A percentile compares a stretch with the other conserved stretches of the same genome.
phyloP scores from a whole-genome alignment of 2,888 invertebrate species.

The Eupithecia exiguata region DNA sequence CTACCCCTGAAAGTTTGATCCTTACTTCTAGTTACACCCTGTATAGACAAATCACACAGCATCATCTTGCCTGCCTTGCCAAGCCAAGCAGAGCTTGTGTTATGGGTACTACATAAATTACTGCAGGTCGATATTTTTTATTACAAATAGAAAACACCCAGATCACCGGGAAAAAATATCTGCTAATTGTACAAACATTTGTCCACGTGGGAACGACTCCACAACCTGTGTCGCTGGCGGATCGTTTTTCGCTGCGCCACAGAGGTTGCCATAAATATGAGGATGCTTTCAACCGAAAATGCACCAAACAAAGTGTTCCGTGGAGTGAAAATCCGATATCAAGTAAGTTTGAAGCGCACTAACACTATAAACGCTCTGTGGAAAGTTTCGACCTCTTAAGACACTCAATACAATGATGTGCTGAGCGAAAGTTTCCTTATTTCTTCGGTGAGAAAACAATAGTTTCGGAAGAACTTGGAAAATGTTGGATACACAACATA shows the following conservation, averaged over 20 bases:
- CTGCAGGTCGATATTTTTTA: no score
- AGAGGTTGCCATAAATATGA: neutral
- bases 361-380: neutral
- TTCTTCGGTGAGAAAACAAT: slow-evolving; percentile 9
- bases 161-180: no score
- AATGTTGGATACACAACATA: neutral
- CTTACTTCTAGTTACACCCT: no score
- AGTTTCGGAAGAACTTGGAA: slow-evolving; percentile 1
- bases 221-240: neutral
- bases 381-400: neutral
- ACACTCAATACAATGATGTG: slow-evolving; percentile 6
- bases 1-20: no score
- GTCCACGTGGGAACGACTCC: no score
- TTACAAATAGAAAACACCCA: no score
- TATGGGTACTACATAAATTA: no score
- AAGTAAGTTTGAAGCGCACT: neutral
- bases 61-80: no score
- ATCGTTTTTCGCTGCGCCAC: neutral
- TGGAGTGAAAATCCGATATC: neutral
- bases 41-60: no score
- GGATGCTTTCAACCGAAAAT: neutral
- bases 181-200: no score
- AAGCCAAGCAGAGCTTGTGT: no score
- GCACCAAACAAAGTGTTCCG: neutral
- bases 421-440: slow-evolving; percentile 10